Evolutionary conservation across 1,140 invertebrate species (phyloP).

Genomic region (Drosophila chauvacae): DNA sequence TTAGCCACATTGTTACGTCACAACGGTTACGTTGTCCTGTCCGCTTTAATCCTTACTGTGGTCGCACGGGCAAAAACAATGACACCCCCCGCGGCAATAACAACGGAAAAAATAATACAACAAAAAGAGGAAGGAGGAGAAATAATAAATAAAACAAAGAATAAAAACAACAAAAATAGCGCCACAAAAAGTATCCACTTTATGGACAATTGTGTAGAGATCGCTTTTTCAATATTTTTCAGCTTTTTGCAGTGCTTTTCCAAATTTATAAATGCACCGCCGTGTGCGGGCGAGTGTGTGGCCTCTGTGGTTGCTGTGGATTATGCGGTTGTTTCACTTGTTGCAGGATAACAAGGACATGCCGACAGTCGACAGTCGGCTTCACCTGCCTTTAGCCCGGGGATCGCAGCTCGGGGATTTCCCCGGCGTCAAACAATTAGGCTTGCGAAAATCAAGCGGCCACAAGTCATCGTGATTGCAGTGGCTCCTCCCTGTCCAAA

Average conservation of each 20-base stretch:
- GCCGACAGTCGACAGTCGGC: not conserved
- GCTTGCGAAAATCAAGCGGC: slow-evolving; percentile 17
- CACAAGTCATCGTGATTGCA: slow-evolving; percentile 13
- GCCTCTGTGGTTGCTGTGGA: slow-evolving; percentile 77
- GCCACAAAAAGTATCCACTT: slow-evolving; percentile 37
- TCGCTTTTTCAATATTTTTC: slow-evolving; percentile 79
- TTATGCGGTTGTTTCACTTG: slow-evolving; percentile 78
- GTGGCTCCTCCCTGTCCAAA: not conserved
- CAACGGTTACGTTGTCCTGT: slow-evolving; percentile 60
- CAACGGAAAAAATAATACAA: slow-evolving; percentile 12
- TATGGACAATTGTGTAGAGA: slow-evolving; percentile 71
- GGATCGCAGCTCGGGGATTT: not conserved
- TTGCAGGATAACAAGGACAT: slow-evolving; percentile 46
- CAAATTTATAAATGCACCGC: slow-evolving; percentile 74
- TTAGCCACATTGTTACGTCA: slow-evolving; percentile 76
- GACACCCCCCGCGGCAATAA: slow-evolving; percentile 35
- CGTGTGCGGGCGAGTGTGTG: slow-evolving; percentile 42
- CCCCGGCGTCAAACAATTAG: slow-evolving; percentile 16
- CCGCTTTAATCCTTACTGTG: slow-evolving; percentile 80
- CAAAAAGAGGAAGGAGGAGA: not conserved
- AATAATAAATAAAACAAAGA: slow-evolving; percentile 29
- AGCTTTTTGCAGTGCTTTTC: slow-evolving; percentile 58
- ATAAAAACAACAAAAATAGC: not conserved
- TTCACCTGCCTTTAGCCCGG: slow-evolving; percentile 14
- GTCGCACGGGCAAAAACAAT: slow-evolving; percentile 56